A percentile compares a stretch with the other conserved stretches of the same genome.
phyloP scores from a whole-genome alignment of 2,113 vertebrate species.

The Empidonax alnorum region DNA sequence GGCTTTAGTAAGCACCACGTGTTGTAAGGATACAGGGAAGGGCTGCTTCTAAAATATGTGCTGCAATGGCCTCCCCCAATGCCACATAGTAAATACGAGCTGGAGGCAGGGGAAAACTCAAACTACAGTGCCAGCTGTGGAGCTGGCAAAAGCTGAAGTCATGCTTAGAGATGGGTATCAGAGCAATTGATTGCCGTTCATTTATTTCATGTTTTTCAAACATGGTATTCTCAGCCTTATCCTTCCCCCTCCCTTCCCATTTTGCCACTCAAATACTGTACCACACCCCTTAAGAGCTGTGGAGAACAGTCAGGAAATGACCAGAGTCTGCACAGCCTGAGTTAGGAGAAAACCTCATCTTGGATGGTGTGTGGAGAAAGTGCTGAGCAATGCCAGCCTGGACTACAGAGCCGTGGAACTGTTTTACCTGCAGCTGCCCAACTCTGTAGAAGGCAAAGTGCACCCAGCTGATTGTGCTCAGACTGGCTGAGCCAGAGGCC shows the following conservation, averaged over 20 bases:
- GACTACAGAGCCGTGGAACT: neutral
- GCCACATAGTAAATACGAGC: neutral
- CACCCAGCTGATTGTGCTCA: neutral
- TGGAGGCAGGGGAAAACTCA: neutral
- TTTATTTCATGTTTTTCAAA: neutral
- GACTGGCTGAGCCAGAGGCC: neutral
- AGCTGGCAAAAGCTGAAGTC: neutral
- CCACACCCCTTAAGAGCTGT: neutral
- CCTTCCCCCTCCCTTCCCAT: neutral
- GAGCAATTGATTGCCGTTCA: neutral
- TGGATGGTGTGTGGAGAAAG: accelerated
- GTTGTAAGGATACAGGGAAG: neutral
- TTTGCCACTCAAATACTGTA: neutral
- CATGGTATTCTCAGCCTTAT: neutral
- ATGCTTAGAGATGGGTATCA: neutral
- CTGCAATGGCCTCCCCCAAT: neutral
- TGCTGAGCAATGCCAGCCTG: neutral
- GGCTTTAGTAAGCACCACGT: neutral
- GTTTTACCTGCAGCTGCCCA: neutral
- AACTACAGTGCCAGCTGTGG: neutral
- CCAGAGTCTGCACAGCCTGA: neutral
- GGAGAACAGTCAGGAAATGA: neutral
- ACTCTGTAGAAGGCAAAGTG: neutral
- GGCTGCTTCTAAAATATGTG: neutral
- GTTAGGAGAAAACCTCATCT: neutral